These are phyloP conservation scores for Pterocles orientalis DNA, from an alignment of 2,113 vertebrate species.

Conservation along the genomic window DNA sequence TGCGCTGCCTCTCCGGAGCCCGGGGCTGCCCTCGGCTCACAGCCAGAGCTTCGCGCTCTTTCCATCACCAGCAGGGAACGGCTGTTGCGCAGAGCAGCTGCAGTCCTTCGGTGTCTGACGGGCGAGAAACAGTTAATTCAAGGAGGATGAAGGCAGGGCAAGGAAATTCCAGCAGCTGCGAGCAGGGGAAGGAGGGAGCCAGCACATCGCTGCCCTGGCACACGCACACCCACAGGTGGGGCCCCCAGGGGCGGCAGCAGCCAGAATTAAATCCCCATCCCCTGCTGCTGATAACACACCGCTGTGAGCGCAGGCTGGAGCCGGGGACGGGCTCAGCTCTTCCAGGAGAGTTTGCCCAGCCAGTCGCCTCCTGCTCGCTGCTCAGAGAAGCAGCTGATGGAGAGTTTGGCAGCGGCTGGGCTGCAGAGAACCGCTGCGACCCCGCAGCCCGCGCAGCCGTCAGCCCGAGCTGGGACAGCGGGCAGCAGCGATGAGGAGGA, in stretches of 20 bases:
- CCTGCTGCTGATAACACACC: conserved; percentile 3
- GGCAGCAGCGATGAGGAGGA: not conserved
- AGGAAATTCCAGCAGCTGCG: conserved; percentile 8
- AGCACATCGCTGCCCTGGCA: not conserved
- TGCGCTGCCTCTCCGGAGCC: not conserved
- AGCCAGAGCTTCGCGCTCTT: not conserved
- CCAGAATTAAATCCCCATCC: conserved; percentile 18
- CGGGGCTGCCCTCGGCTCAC: not conserved
- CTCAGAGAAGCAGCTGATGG: not conserved
- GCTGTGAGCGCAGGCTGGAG: not conserved
- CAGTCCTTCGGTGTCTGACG: not conserved
- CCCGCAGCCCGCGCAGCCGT: too few relatives aligned
- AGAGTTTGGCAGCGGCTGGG: not conserved
- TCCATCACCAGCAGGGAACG: not conserved
- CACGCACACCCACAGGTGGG: not conserved
- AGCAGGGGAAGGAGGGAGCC: not conserved
- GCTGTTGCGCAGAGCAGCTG: not conserved
- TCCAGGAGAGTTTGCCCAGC: not conserved
- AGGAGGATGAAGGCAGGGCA: not conserved
- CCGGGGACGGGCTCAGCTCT: not conserved
- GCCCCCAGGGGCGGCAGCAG: not conserved
- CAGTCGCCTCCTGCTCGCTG: not conserved
- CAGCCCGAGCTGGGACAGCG: too few relatives aligned
- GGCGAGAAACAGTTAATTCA: conserved; percentile 1
- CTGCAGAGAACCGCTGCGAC: not conserved